These are phyloP conservation scores for Cryptoprocta ferox DNA, from an alignment of 2,797 vertebrate species.

Conservation along the genomic window DNA sequence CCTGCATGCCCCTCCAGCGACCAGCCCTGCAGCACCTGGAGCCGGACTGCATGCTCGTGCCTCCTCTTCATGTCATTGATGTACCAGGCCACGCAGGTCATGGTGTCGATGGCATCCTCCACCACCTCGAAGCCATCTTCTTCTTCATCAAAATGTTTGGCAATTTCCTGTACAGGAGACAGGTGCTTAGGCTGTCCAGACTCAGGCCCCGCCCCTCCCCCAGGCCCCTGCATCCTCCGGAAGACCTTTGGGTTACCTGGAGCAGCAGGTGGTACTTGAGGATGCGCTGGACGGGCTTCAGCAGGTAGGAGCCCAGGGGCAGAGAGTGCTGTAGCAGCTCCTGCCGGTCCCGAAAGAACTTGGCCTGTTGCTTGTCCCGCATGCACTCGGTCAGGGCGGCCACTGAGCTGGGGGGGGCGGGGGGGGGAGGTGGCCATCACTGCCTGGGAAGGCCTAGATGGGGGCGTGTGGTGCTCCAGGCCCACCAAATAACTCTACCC, in stretches of 20 bases:
- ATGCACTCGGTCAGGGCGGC: slow-evolving; percentile 95
- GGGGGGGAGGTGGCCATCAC: background rate
- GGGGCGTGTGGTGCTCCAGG: background rate
- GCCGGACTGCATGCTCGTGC: slow-evolving; percentile 96
- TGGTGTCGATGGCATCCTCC: slow-evolving; percentile 97
- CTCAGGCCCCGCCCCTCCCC: background rate
- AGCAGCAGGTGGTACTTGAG: slow-evolving; percentile 98
- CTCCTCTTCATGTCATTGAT: slow-evolving; percentile 99
- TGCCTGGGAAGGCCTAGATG: background rate
- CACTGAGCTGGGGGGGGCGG: slow-evolving; percentile 90
- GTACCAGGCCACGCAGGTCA: slow-evolving; percentile 99
- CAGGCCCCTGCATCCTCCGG: accelerated
- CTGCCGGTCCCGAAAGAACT: slow-evolving; percentile 96
- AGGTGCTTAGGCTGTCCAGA: slow-evolving; percentile 50
- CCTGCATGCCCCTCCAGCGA: background rate
- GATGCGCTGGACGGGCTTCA: slow-evolving; percentile 98
- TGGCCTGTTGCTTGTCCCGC: slow-evolving; percentile 94
- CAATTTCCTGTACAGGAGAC: slow-evolving; percentile 92
- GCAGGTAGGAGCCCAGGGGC: slow-evolving; percentile 95
- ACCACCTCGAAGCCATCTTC: slow-evolving; percentile 94
- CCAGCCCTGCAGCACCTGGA: slow-evolving; percentile 89
- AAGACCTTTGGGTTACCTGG: slow-evolving; percentile 88
- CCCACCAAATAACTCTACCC: background rate
- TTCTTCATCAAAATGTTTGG: slow-evolving; percentile 93
- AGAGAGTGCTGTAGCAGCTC: slow-evolving; percentile 92